Percentiles rank a stretch among this genome's conserved stretches.
Conservation (phyloP, 2,113 vertebrate species). For the Sylvietta virens region DNA sequence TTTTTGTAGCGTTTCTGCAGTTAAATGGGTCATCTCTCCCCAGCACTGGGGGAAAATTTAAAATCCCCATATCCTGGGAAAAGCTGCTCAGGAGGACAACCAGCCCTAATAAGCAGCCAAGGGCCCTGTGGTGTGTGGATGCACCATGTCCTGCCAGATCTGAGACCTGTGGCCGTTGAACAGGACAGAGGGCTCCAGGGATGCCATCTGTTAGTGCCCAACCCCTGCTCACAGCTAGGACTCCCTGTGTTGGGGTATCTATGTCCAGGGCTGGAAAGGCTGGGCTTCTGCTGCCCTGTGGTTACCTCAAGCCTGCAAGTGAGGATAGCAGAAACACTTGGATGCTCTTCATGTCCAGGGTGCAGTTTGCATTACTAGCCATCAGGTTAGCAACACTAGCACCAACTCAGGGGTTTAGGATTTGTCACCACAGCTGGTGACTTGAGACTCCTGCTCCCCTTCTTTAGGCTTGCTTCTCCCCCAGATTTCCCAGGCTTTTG, state of each 20-base stretch:
- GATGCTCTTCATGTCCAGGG: background rate
- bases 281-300: background rate
- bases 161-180: accelerated
- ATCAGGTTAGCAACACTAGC: background rate
- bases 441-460: background rate
- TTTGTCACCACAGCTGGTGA: background rate
- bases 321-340: background rate
- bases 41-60: background rate
- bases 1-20: background rate
- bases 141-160: background rate
- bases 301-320: background rate
- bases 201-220: background rate
- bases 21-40: background rate
- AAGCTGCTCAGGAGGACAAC: background rate
- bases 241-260: background rate
- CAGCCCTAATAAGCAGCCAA: background rate
- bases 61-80: background rate
- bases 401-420: background rate
- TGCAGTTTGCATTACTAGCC: background rate
- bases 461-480: background rate
- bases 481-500: background rate
- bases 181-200: background rate
- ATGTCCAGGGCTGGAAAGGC: background rate
- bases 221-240: background rate
- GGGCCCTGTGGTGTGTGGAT: too few species aligned